Evolutionary conservation across 2,888 invertebrate species (phyloP), one percentile per base, ranked within the genome.

Genomic region (Cheiracanthium punctorium): DNA sequence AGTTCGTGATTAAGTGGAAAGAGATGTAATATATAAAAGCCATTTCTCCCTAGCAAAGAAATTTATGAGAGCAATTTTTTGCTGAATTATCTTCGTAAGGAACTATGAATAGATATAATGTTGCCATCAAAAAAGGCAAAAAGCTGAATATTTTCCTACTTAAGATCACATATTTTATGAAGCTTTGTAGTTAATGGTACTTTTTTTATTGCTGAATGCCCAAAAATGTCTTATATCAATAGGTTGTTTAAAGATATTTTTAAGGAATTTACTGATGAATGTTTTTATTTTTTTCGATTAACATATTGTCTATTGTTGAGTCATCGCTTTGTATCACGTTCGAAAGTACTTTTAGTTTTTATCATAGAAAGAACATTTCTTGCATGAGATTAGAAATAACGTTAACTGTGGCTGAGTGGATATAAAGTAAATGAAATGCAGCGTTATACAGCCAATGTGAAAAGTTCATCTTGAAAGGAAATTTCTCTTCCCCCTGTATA

Each of bases 31-130:
- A 24, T 58, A 24, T 24, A 58, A 58, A 58, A 58, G 24, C 58
- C 24, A 24, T 58, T 58, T 24, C 58, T 17, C 58, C 37, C 7
- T 7, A 48, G n/a, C n/a, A 58, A 58, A 58, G 58, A 24, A 58
- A 58, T 58, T 58, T 58, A 58, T 58, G 58, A 58, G 58, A 20
- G 37, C 37, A 37, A 37, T 58, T 58, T 48, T 58, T 58, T 58
- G 58, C 58, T 58, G 58, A 58, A 58, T 58, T 58, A 58, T 58
- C 58, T 58, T 58, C 58, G 20, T 24, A 58, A 58, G 24, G 24
- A 58, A 58, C 24, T 58, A 58, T 58, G 58, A 24, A 58, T 58
- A 58, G 58, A 58, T 58, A 24, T 20, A 24, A 58, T 58, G 24
- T 24, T 58, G 20, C 24, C 58, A 58, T 58, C 58, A 58, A 58